Evolutionary conservation across 2,797 vertebrate genomes (phyloP), one percentile per base, ranked within the genome.

Genomic region (Propithecus perrieri): DNA sequence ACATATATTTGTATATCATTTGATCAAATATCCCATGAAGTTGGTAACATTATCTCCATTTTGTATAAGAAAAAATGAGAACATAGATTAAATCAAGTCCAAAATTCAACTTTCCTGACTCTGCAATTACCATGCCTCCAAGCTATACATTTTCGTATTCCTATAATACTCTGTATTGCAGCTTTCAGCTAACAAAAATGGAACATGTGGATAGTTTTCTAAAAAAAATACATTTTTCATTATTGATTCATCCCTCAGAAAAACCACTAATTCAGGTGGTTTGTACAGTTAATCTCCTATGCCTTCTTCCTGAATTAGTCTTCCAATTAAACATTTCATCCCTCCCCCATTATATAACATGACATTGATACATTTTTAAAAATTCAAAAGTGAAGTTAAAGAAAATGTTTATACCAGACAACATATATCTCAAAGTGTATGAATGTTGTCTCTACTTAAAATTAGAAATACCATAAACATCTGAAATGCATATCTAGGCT

Each of bases 381-480:
- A 78, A 41, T 71, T 84, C 26, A 76, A 76, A 65, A 65, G 75
- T 80, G 11, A 89, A 89, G 24, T 71, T 38, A 38, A 69, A 6
- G 3, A 67, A 86, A 80, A 2, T 88, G 48, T 91, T 81, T 38
- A 26, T 83, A 55, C 3, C 53, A 75, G 79, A 55, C 1, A 92
- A 78, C 22, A 84, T 50, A 28, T 26, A 91, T 74, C 43, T 86
- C 48, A 55, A 20, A 72, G 10, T 35, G 24, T 67, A 89, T 18
- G 41, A 95, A 28, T 92, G 41, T 33, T 81, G 5, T 78, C 48
- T 67, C 26, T 41, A 85, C n/a, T 67, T 88, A 67, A 33, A 69
- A 57, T 28, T n/a, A 55, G 81, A 93, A 93, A 85, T 89, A 80
- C 7, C n/a, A 93, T 81, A 63, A 86, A 80, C 20, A 92, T 24